Conservation (phyloP, 2,113 vertebrate genomes). For the Mirza zaza region DNA sequence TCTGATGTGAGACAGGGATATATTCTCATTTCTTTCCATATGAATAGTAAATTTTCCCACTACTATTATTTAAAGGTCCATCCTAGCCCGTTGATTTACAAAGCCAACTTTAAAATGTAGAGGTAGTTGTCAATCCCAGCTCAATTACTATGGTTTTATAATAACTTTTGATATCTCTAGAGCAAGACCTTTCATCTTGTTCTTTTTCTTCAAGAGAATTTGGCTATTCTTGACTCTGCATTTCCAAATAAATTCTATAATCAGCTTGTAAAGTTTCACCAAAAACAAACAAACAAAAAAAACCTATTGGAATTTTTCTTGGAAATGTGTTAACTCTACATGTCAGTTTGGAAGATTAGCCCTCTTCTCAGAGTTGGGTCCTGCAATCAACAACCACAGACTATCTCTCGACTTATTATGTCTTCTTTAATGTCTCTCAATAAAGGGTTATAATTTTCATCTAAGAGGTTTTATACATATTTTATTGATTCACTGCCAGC, state of each 20-base stretch:
- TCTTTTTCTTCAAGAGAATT: not conserved
- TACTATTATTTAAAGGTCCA: not conserved
- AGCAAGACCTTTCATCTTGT: not conserved
- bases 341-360: not conserved
- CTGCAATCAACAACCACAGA: not conserved
- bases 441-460: conserved; percentile 8
- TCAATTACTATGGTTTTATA: not conserved
- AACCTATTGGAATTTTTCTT: not conserved
- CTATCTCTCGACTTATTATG: not conserved
- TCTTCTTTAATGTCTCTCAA: not conserved
- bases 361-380: not conserved
- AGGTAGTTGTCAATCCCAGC: not conserved
- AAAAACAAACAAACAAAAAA: not conserved
- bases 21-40: not conserved
- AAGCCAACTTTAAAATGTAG: not conserved
- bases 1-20: not conserved
- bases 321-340: not conserved
- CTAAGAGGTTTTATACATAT: not conserved
- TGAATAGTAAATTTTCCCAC: not conserved
- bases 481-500: conserved; percentile 35
- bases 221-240: not conserved
- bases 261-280: not conserved
- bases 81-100: not conserved
- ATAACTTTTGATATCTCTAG: not conserved
- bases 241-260: conserved; percentile 21